These are phyloP conservation scores for Habrosyne pyritoides DNA, from an alignment of 2,888 invertebrate species.

Conservation along the genomic window DNA sequence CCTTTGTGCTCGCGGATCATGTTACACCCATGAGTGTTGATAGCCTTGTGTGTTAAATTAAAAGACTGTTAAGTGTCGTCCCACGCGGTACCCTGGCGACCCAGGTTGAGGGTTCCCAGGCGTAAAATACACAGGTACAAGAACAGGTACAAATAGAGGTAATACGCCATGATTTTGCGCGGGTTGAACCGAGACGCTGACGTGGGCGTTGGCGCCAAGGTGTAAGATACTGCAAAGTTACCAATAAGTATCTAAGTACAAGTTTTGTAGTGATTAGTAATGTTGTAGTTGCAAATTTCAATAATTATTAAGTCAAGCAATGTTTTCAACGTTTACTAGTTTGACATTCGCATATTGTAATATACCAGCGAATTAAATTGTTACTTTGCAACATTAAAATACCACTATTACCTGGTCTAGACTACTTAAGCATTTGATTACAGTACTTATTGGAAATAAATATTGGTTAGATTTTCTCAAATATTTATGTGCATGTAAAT, in stretches of 20 bases:
- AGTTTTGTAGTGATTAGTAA: constrained; percentile 59
- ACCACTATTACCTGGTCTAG: neutral
- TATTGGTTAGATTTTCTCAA: too few relatives aligned
- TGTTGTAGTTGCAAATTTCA: constrained; percentile 54
- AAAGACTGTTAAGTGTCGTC: constrained; percentile 73
- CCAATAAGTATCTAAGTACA: constrained; percentile 17
- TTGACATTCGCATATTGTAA: constrained; percentile 24
- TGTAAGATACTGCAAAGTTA: constrained; percentile 46
- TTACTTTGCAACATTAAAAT: constrained; percentile 13
- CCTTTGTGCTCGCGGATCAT: constrained; percentile 37
- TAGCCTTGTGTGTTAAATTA: constrained; percentile 74
- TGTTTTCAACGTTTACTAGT: constrained; percentile 27
- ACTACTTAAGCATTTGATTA: neutral
- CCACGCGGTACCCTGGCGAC: constrained; percentile 74
- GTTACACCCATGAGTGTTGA: constrained; percentile 62
- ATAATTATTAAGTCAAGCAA: constrained; percentile 56
- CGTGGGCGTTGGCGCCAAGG: constrained; percentile 59
- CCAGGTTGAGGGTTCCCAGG: constrained; percentile 62
- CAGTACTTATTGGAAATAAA: neutral
- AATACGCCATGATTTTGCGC: constrained; percentile 47
- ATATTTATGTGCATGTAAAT: too few relatives aligned
- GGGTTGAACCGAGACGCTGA: constrained; percentile 41
- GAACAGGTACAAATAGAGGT: constrained; percentile 39
- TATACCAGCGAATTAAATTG: constrained; percentile 20
- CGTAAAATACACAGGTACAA: constrained; percentile 43